phyloP scores from a whole-genome alignment of 2,888 invertebrate species.

The Notodonta ziczac region DNA sequence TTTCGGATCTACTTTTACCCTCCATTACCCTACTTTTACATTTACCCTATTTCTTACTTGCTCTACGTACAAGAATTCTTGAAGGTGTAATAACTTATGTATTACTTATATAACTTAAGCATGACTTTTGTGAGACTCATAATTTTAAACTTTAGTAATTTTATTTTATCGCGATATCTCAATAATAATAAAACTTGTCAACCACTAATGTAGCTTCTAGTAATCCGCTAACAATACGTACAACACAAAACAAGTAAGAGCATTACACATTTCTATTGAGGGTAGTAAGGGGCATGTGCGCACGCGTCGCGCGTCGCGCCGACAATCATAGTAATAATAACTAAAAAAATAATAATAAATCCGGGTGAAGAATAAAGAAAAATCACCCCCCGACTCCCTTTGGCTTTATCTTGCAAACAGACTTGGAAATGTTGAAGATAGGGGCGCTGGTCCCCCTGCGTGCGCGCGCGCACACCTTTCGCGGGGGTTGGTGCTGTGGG shows the following conservation, averaged over 20 bases:
- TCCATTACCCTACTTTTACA: neutral
- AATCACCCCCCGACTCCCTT: constrained; percentile 81
- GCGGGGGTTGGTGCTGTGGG: constrained; percentile 66
- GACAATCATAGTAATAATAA: constrained; percentile 83
- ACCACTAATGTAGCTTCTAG: constrained; percentile 72
- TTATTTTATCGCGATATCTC: constrained; percentile 2
- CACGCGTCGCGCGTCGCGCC: constrained; percentile 67
- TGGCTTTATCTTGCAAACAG: constrained; percentile 84
- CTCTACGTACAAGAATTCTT: neutral
- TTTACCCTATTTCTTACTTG: neutral
- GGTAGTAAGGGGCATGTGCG: constrained; percentile 80
- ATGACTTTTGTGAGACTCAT: too few species aligned
- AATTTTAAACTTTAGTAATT: neutral
- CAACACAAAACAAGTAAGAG: constrained; percentile 73
- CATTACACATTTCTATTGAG: constrained; percentile 65
- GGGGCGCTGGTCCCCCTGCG: constrained; percentile 74
- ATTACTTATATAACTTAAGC: too few species aligned
- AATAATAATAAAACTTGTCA: constrained; percentile 56
- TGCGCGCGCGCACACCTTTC: constrained; percentile 76
- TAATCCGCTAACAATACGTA: constrained; percentile 74
- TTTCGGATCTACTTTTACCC: constrained; percentile 12
- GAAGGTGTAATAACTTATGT: neutral
- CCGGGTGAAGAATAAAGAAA: constrained; percentile 84
- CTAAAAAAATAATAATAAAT: constrained; percentile 85
- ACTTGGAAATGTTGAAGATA: constrained; percentile 83